Evolutionary conservation across 92 coral and sea anemone species (phyloP).

Genomic region (Virgularia gustaviana): DNA sequence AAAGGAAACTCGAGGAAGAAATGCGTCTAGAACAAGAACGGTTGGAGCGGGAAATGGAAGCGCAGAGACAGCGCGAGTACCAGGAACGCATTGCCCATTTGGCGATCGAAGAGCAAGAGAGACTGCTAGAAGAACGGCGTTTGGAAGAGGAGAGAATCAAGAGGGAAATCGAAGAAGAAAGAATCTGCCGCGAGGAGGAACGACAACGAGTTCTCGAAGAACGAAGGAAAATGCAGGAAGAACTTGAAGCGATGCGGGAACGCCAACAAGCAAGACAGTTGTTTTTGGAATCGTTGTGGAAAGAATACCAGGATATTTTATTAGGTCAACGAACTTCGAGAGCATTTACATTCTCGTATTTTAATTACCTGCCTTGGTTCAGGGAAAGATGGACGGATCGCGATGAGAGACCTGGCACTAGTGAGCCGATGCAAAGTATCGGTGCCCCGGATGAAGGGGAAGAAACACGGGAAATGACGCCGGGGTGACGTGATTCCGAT

Average conservation of each 20-base stretch:
- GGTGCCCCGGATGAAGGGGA: background rate
- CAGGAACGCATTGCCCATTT: conserved; percentile 73
- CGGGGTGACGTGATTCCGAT: background rate
- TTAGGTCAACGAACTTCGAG: conserved; percentile 69
- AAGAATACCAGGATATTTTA: conserved; percentile 62
- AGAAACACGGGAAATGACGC: background rate
- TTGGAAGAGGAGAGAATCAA: conserved; percentile 80
- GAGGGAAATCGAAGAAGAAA: conserved; percentile 67
- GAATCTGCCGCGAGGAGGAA: conserved; percentile 60
- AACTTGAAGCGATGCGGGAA: conserved; percentile 67
- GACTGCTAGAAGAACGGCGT: conserved; percentile 73
- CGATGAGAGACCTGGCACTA: background rate
- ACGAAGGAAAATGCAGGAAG: conserved; percentile 66
- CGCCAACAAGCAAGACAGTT: conserved; percentile 77
- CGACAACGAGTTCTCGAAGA: conserved; percentile 67
- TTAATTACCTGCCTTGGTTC: conserved; percentile 77
- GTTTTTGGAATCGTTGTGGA: conserved; percentile 66
- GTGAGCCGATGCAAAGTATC: background rate
- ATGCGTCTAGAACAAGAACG: conserved; percentile 76
- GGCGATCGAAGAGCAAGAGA: conserved; percentile 81
- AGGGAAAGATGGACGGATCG: conserved; percentile 10
- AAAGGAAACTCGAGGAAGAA: conserved; percentile 89
- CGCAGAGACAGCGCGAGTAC: conserved; percentile 74
- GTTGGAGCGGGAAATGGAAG: conserved; percentile 78
- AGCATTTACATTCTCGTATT: conserved; percentile 91